phyloP scores from a whole-genome alignment of 2,888 invertebrate genomes.

The Calliphora vomitoria region DNA sequence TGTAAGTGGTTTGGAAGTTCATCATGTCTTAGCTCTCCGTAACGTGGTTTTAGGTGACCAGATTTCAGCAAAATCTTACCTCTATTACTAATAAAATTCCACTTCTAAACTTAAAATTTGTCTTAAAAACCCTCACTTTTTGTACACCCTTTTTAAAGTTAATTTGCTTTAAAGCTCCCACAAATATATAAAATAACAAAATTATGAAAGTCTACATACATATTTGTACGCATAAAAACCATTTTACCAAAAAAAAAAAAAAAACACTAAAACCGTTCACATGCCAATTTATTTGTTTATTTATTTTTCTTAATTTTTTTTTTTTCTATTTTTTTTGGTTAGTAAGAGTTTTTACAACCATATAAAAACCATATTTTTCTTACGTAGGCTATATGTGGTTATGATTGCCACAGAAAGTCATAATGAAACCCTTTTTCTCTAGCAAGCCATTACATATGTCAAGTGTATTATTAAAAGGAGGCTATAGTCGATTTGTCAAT shows the following conservation, averaged over 20 bases:
- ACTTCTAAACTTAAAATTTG: too few relatives aligned
- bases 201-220: not conserved
- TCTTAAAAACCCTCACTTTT: too few relatives aligned
- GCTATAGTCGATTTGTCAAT: slow-evolving; percentile 27
- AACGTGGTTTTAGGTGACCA: too few relatives aligned
- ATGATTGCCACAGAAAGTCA: slow-evolving; percentile 30
- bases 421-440: slow-evolving; percentile 37
- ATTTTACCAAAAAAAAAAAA: not conserved
- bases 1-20: too few relatives aligned
- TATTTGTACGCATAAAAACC: not conserved
- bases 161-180: not conserved
- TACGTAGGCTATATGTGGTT: slow-evolving; percentile 23
- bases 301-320: not conserved
- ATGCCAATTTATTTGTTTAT: slow-evolving; percentile 33
- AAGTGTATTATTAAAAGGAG: not conserved
- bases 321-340: not conserved
- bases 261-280: slow-evolving; percentile 16
- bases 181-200: not conserved
- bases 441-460: not conserved
- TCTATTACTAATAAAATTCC: too few relatives aligned
- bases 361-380: slow-evolving; percentile 29
- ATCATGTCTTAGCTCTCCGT: too few relatives aligned
- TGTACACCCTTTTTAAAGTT: too few relatives aligned
- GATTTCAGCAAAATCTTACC: too few relatives aligned
- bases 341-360: not conserved